Evolutionary conservation across 2,888 invertebrate species (phyloP), one percentile per base, ranked within the genome.

Genomic region (Thera britannica): DNA sequence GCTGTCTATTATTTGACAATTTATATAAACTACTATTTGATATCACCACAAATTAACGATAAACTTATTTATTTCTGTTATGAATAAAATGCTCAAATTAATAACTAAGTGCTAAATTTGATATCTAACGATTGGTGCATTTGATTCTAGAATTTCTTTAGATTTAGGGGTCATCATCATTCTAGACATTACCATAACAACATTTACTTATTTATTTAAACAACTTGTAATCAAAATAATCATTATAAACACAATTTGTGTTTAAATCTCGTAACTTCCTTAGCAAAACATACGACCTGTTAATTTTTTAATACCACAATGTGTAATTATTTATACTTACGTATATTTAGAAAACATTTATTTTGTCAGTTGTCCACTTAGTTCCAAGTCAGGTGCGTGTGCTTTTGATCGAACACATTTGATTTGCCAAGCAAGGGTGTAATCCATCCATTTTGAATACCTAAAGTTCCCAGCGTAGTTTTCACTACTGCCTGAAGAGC

Each of bases 41-140:
- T 46, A 44, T 46, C 2, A 9, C 9, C 44, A 46, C 6, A 46
- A 0, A 7, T 2, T 5, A 41, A 46, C 9, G 9, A 46, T 9
- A 46, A 23, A 51, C 23, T 23, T 2, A 51, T 0, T 5, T 49
- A 23, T 23, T 1, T 23, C 55, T n/a, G 23, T 41, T 58, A 41
- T 36, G n/a, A 12, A 51, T 34, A 49, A 61, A 57, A 52, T 61
- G 57, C 58, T 62, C 52, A 52, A 58, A 62, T 52, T 51, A 58
- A 34, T 38, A 38, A 38, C 9, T 44, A 34, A 44, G 61, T 54
- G 35, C 12, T 51, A 49, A 49, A 51, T 12, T 59, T 38, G 12
- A 56, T 3, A 57, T 23, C 44, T 38, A 12, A 7, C 12, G 23
- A 52, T 41, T 38, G 61, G 61, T 61, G 61, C 61, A 52, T 51